Conservation (phyloP, 2,113 vertebrate species). For the Pyrgilauda ruficollis region DNA sequence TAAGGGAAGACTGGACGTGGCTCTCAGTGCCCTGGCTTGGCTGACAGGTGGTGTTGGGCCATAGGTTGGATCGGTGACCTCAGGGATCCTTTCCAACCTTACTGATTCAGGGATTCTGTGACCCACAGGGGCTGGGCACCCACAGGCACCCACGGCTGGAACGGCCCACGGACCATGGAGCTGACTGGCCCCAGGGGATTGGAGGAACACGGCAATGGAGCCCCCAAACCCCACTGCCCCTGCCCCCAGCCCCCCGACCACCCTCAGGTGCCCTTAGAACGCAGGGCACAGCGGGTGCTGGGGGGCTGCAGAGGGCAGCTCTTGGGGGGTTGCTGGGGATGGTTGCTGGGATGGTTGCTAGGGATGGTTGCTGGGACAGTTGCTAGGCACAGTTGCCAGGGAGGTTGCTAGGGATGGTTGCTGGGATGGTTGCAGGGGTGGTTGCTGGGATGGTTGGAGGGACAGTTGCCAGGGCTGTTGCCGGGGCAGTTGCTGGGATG, state of each 20-base stretch:
- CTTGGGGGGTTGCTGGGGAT: background rate
- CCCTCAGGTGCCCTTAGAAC: background rate
- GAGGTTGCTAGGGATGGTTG: background rate
- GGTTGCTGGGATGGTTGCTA: too few relatives aligned
- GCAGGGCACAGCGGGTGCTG: accelerated
- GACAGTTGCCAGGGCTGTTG: background rate
- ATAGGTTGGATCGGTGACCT: background rate
- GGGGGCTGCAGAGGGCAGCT: too few relatives aligned
- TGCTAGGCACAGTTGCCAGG: background rate
- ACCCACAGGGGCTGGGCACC: accelerated
- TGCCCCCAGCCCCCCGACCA: accelerated
- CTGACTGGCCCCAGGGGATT: background rate
- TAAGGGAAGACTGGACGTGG: too few relatives aligned
- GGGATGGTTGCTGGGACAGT: background rate
- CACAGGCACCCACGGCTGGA: background rate
- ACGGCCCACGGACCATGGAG: accelerated
- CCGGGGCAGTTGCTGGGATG: accelerated
- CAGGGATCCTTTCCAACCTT: background rate
- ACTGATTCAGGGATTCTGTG: too few relatives aligned
- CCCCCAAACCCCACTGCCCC: accelerated
- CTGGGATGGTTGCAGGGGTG: accelerated
- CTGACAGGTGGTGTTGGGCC: background rate
- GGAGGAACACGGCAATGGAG: accelerated
- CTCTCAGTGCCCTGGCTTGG: background rate
- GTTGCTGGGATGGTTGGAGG: background rate